These are phyloP conservation scores for Darevskia mixta DNA, from an alignment of 2,797 vertebrate genomes.

Conservation along the genomic window DNA sequence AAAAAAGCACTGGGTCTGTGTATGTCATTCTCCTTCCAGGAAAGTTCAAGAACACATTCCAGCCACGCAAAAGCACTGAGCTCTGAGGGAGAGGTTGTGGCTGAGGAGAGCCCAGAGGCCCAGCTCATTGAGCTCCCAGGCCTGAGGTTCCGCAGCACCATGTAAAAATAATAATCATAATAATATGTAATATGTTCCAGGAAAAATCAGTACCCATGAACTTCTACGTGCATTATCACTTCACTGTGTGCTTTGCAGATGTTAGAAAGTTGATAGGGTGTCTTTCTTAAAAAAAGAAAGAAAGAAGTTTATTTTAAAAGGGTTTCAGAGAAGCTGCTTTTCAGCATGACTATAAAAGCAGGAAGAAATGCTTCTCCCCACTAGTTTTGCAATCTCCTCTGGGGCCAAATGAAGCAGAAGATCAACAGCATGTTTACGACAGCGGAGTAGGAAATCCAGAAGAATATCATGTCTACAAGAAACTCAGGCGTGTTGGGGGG, in stretches of 20 bases:
- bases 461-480: constrained; percentile 8
- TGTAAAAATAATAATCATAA: too few species aligned
- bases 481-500: neutral
- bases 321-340: neutral
- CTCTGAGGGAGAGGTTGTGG: too few species aligned
- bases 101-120: too few species aligned
- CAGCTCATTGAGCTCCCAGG: too few species aligned
- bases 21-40: too few species aligned
- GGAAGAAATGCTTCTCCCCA: neutral
- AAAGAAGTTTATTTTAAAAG: neutral
- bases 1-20: too few species aligned
- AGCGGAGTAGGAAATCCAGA: neutral
- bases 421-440: neutral
- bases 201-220: neutral
- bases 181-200: neutral
- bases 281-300: neutral
- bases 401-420: constrained; percentile 22
- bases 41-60: too few species aligned
- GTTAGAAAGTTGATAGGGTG: neutral
- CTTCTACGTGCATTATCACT: neutral
- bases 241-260: constrained; percentile 12
- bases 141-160: too few species aligned
- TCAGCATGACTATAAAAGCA: constrained; percentile 19
- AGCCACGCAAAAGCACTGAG: too few species aligned
- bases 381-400: constrained; percentile 3